A percentile compares a stretch with the other conserved stretches of the same genome.
Evolutionary conservation across 2,113 vertebrate species (phyloP).

Genomic region (Campylorhamphus procurvoides): DNA sequence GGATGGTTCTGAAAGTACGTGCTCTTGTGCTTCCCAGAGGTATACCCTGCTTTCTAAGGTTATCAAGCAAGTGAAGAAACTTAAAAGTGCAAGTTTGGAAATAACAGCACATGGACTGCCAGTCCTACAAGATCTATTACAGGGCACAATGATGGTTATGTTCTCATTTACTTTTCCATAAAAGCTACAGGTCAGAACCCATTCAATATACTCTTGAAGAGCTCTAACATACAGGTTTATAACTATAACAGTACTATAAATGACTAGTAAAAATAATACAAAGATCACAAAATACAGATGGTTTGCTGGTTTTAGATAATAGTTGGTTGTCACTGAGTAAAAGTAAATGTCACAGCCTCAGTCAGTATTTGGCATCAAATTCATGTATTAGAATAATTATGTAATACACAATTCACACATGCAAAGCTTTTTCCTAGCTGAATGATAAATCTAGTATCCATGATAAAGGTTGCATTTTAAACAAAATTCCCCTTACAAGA

Average conservation of each 20-base stretch:
- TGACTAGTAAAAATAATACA: not conserved
- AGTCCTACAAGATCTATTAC: not conserved
- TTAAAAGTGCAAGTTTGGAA: not conserved
- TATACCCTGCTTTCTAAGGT: not conserved
- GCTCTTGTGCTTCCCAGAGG: not conserved
- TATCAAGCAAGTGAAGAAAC: not conserved
- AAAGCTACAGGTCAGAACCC: not conserved
- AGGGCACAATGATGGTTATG: not conserved
- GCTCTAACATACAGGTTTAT: not conserved
- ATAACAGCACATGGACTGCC: not conserved
- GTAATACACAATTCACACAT: not conserved
- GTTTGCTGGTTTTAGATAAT: not conserved
- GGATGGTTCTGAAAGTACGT: not conserved
- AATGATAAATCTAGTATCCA: not conserved
- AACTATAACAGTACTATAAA: not conserved
- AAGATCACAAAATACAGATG: not conserved
- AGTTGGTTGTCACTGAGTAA: not conserved
- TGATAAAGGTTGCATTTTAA: not conserved
- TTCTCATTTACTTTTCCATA: not conserved
- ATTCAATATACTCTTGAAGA: not conserved
- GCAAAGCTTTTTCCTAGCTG: not conserved
- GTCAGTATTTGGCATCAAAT: not conserved
- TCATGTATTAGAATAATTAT: not conserved
- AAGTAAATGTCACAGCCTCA: not conserved
- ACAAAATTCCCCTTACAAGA: not conserved